Evolutionary conservation across 2,113 vertebrate genomes (phyloP).

Genomic region (Isichthys henryi): DNA sequence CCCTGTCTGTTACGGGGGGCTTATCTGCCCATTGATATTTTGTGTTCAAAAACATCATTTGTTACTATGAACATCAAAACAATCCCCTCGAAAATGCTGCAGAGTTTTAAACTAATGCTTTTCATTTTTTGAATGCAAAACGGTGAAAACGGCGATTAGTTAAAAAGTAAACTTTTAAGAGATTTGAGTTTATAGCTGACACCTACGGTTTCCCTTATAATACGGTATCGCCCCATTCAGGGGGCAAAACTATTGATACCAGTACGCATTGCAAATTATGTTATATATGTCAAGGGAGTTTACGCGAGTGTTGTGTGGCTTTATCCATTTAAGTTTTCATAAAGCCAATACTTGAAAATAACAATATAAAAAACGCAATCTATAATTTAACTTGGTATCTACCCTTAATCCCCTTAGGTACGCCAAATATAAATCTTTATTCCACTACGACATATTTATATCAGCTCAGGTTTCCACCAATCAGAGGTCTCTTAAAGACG

Average conservation of each 20-base stretch:
- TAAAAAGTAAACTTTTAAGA: not conserved
- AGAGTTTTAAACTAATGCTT: not conserved
- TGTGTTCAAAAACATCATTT: not conserved
- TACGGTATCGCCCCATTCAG: not conserved
- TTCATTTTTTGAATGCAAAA: not conserved
- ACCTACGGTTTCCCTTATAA: not conserved
- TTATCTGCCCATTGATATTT: not conserved
- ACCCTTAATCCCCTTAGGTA: not conserved
- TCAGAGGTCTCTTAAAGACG: not conserved
- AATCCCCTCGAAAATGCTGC: not conserved
- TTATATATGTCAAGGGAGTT: not conserved
- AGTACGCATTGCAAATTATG: not conserved
- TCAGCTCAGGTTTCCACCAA: not conserved
- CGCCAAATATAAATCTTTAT: not conserved
- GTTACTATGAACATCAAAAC: not conserved
- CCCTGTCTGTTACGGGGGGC: not conserved
- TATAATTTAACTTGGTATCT: not conserved
- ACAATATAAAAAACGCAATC: not conserved
- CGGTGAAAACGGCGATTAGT: not conserved
- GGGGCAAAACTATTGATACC: not conserved
- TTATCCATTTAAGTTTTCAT: not conserved
- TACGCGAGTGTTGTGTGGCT: not conserved
- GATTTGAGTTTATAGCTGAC: not conserved
- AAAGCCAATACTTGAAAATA: not conserved
- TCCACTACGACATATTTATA: not conserved